Conservation (phyloP, 2,797 vertebrate species). For the Erethizon dorsatum region DNA sequence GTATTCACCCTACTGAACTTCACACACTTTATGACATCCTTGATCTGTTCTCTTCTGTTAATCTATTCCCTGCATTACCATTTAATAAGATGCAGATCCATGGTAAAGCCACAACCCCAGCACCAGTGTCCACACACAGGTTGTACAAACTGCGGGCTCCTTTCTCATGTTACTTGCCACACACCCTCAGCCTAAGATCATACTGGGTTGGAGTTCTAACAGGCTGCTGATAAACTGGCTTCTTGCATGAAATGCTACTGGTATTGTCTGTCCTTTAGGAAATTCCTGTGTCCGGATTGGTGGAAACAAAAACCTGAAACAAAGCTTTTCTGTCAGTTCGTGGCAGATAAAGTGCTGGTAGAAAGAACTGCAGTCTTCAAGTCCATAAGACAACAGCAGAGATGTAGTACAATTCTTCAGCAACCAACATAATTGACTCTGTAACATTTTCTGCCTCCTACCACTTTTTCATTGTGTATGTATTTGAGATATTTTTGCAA, state of each 20-base stretch:
- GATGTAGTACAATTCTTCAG: too few species aligned
- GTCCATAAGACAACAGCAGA: too few species aligned
- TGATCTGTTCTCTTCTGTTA: neutral
- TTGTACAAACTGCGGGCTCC: neutral
- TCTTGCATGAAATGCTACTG: too few species aligned
- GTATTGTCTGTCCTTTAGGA: neutral
- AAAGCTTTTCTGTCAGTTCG: neutral
- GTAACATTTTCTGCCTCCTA: too few species aligned
- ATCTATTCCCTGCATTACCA: neutral
- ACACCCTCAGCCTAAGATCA: neutral
- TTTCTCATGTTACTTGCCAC: neutral
- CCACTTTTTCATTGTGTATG: too few species aligned
- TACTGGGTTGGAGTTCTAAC: neutral
- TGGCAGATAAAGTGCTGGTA: too few species aligned
- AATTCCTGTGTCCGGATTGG: neutral
- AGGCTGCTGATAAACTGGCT: neutral
- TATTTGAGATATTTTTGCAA: too few species aligned
- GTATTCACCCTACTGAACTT: neutral
- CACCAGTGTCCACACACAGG: neutral
- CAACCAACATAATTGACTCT: too few species aligned
- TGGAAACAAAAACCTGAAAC: neutral
- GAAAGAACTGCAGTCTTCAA: too few species aligned
- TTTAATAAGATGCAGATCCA: neutral
- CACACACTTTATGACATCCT: neutral
- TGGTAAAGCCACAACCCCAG: neutral